phyloP scores from a whole-genome alignment of 2,888 invertebrate species.

The Scotopteryx bipunctaria region DNA sequence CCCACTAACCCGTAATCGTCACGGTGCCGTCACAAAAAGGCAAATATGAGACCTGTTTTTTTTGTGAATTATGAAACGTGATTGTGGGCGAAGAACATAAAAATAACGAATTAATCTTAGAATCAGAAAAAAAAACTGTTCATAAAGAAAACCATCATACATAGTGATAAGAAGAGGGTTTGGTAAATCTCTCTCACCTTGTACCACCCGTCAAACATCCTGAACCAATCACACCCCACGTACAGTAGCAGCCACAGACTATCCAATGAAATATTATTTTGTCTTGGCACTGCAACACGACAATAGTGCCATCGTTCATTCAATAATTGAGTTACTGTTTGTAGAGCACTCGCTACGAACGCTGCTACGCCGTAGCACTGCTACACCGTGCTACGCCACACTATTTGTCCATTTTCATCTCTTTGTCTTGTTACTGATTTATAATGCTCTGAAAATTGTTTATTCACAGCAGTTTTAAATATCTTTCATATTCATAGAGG shows the following conservation, averaged over 20 bases:
- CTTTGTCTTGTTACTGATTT: background rate
- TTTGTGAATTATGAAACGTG: no score
- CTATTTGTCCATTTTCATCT: background rate
- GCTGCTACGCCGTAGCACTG: conserved; percentile 14
- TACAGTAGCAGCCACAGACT: background rate
- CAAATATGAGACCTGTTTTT: no score
- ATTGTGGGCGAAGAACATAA: no score
- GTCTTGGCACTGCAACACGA: conserved; percentile 12
- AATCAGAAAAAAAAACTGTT: no score
- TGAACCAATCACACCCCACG: conserved; percentile 1
- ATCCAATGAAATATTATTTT: conserved; percentile 14
- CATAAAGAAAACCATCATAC: no score
- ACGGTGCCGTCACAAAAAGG: no score
- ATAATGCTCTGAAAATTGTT: background rate
- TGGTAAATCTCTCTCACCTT: background rate
- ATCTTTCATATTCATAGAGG: no score
- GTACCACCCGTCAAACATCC: background rate
- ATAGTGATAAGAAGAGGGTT: no score
- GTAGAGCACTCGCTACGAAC: background rate
- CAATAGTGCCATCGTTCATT: conserved; percentile 3
- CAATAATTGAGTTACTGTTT: conserved; percentile 18
- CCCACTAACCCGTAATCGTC: no score
- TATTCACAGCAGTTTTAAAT: no score
- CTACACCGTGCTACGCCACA: conserved; percentile 9
- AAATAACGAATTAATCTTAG: no score